Evolutionary conservation across 1,140 invertebrate species (phyloP).

Genomic region (Brachionus paranguensis): DNA sequence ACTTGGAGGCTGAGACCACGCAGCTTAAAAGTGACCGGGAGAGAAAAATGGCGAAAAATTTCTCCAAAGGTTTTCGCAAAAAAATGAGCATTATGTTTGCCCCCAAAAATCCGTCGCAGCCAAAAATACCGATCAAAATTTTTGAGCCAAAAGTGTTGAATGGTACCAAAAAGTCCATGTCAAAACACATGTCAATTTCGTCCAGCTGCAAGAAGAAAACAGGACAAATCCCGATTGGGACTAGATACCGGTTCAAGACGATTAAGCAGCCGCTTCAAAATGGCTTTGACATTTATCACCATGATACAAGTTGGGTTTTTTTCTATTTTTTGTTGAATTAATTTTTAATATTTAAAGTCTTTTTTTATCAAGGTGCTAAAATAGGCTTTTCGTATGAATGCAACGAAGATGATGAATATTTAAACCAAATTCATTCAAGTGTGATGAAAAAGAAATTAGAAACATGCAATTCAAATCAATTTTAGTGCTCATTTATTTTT

Average conservation of each 20-base stretch:
- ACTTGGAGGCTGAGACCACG: not conserved
- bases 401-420: conserved; percentile 14
- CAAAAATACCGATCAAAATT: not conserved
- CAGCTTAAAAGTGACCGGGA: not conserved
- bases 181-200: not conserved
- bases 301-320: not conserved
- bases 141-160: not conserved
- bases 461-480: not conserved
- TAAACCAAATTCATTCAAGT: conserved; percentile 14
- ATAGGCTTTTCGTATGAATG: not conserved
- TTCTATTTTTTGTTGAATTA: not conserved
- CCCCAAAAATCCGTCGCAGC: not conserved
- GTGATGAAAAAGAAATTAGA: conserved; percentile 9
- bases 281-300: not conserved
- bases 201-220: not conserved
- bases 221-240: not conserved
- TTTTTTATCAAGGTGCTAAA: not conserved
- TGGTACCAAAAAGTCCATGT: not conserved
- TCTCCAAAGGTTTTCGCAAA: not conserved
- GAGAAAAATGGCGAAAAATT: not conserved
- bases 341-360: not conserved
- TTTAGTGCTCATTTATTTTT: not conserved
- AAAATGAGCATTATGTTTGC: not conserved
- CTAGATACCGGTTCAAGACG: conserved; percentile 1
- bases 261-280: not conserved